phyloP scores from a whole-genome alignment of 1,140 invertebrate species.

The Lasioglossum albipes region DNA sequence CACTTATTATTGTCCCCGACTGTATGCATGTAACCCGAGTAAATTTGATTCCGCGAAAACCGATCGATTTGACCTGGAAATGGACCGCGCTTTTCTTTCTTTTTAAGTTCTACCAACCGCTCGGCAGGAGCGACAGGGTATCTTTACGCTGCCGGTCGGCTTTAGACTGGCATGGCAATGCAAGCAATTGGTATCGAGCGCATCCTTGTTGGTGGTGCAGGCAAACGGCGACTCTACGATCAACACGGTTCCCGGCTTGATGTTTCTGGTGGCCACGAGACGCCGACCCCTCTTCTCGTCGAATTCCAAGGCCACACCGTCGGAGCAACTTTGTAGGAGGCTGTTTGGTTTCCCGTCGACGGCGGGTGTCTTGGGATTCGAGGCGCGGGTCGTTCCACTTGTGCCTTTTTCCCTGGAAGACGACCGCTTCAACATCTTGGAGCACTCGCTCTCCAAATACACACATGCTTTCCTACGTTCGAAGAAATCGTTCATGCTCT shows the following conservation, averaged over 20 bases:
- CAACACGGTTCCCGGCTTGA: constrained; percentile 75
- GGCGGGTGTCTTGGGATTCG: constrained; percentile 42
- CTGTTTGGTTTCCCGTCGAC: constrained; percentile 69
- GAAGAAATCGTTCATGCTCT: constrained; percentile 43
- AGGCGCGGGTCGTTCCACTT: neutral
- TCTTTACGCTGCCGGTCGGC: constrained; percentile 60
- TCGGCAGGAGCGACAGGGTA: constrained; percentile 81
- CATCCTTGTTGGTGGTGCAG: constrained; percentile 75
- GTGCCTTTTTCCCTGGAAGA: constrained; percentile 8
- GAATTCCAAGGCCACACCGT: constrained; percentile 65
- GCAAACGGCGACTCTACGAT: constrained; percentile 79
- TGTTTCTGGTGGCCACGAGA: constrained; percentile 72
- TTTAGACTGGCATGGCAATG: constrained; percentile 78
- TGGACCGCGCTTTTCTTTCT: too few species aligned
- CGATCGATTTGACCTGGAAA: too few species aligned
- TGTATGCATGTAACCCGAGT: too few species aligned
- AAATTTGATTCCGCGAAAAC: too few species aligned
- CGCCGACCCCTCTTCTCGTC: constrained; percentile 69
- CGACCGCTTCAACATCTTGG: constrained; percentile 49
- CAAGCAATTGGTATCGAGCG: constrained; percentile 79
- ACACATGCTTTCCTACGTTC: constrained; percentile 65
- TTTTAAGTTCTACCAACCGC: constrained; percentile 69
- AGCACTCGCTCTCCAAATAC: constrained; percentile 64
- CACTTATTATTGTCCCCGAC: too few species aligned
- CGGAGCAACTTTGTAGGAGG: constrained; percentile 67